A percentile compares a stretch with the other conserved stretches of the same genome.
phyloP scores from a whole-genome alignment of 2,797 vertebrate genomes.

The Clarias laeviceps region DNA sequence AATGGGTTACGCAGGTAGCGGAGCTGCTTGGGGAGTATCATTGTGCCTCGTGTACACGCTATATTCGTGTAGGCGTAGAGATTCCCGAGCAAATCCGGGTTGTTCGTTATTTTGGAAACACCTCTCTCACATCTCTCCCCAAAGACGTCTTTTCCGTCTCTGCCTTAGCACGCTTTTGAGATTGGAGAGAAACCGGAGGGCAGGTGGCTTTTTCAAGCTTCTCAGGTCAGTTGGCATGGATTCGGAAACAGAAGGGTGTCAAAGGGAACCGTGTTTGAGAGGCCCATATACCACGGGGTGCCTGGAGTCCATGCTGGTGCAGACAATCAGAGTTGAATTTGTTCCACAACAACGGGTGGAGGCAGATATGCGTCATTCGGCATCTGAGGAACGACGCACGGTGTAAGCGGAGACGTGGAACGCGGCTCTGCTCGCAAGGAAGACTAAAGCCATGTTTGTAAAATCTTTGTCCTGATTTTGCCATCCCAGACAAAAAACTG shows the following conservation, averaged over 20 bases:
- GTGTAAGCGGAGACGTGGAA: conserved; percentile 28
- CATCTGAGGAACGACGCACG: conserved; percentile 30
- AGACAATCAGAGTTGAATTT: conserved; percentile 44
- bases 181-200: conserved; percentile 49
- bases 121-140: conserved; percentile 26
- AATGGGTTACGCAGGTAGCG: conserved; percentile 73
- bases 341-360: conserved; percentile 43
- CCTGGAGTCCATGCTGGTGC: conserved; percentile 46
- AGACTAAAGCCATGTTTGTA: neutral
- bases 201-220: conserved; percentile 55
- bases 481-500: neutral
- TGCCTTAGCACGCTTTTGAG: conserved; percentile 53
- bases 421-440: neutral
- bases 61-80: neutral
- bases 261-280: conserved; percentile 72
- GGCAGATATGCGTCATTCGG: conserved; percentile 26
- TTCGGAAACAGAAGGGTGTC: conserved; percentile 71
- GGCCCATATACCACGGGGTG: conserved; percentile 56
- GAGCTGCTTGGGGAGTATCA: conserved; percentile 11
- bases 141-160: conserved; percentile 38
- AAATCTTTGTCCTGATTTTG: neutral
- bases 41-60: neutral
- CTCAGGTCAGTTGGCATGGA: conserved; percentile 70
- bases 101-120: conserved; percentile 52
- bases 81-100: conserved; percentile 42